Base-by-base conservation (phyloP, 1,140 invertebrate genomes). In the Leptopilina clavipes region DNA sequence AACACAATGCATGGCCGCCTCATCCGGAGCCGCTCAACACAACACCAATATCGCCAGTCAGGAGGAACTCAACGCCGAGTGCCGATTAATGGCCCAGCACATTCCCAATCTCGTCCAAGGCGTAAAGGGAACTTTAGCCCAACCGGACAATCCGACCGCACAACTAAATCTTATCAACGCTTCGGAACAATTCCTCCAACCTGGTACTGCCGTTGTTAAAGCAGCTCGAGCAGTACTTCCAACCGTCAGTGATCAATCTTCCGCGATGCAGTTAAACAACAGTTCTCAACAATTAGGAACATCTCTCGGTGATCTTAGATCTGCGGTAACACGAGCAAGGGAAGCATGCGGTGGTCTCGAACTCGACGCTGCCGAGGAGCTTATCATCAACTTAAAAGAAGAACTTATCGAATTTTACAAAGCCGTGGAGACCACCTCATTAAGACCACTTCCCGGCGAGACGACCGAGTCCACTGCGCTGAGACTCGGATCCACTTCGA, bases 301-400 rank as follows among this genome's bases (percentile, higher is more conserved):
- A 11, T 94, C 95, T 74, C 91, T 97, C 9, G 93, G 94, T 1
- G 97, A 98, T 78, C 91, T 98, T 2, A 92, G 96, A 84, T 94
- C 95, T 22, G 94, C 97, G 8, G 92, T 97, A 0, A 93, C 93
- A 71, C 94, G 97, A 31, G 96, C 97, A 0, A 94, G 96, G 80
- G 95, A 97, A 85, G 95, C 95, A 0, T 98, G 96, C 86, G 95
- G 95, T 78, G 95, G 95, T n/a, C 90, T 97, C 76, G 97, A 98
- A 85, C 87, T 96, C 59, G 95, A 96, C 80, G 95, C 95, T 0
- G 97, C 97, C 0, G 91, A 96, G 18, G 95, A 97, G 79, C 91
- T 97, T 18, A 95, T 99, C 37, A 91, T 93, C 3, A 93, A 93
- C 65, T 91, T 99, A 31, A 94, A 96, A 85, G 93, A 93, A 52